phyloP scores from a whole-genome alignment of 2,113 vertebrate genomes.

The Cyprinus carpio region DNA sequence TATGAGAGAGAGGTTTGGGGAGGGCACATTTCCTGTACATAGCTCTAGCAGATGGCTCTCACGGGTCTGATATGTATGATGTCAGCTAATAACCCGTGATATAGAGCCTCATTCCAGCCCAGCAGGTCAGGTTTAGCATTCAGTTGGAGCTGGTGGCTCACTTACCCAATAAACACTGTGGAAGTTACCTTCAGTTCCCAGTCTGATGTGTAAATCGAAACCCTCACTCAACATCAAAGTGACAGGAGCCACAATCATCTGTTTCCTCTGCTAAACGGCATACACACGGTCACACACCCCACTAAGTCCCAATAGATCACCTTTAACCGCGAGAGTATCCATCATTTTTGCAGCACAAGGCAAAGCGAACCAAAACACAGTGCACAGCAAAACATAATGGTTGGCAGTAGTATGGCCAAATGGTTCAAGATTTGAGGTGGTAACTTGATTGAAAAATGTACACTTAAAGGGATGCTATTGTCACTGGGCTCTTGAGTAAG shows the following conservation, averaged over 20 bases:
- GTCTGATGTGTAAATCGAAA: constrained; percentile 24
- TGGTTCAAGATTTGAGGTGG: not conserved
- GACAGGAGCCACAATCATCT: not conserved
- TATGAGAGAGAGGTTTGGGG: not conserved
- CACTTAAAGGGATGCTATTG: not conserved
- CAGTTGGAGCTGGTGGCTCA: constrained; percentile 5
- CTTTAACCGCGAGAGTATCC: not conserved
- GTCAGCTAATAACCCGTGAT: constrained; percentile 56
- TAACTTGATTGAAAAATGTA: not conserved
- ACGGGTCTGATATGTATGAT: constrained; percentile 34
- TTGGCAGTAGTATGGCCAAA: not conserved
- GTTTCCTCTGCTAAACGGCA: not conserved
- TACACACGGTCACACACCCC: not conserved
- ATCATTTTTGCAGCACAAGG: constrained; percentile 21
- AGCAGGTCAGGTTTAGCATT: constrained; percentile 29
- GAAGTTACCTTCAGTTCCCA: constrained; percentile 9
- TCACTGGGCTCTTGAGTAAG: not conserved
- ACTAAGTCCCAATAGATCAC: not conserved
- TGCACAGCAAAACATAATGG: not conserved
- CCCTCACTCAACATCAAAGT: constrained; percentile 21
- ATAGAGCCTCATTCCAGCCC: constrained; percentile 38
- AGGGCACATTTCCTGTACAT: constrained; percentile 28
- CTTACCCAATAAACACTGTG: constrained; percentile 20
- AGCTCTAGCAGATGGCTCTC: constrained; percentile 39
- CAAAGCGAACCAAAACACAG: constrained; percentile 20